A percentile compares a stretch with the other conserved stretches of the same genome.
Evolutionary conservation across 2,113 vertebrate genomes (phyloP).

Genomic region (Oreochromis spilurus): DNA sequence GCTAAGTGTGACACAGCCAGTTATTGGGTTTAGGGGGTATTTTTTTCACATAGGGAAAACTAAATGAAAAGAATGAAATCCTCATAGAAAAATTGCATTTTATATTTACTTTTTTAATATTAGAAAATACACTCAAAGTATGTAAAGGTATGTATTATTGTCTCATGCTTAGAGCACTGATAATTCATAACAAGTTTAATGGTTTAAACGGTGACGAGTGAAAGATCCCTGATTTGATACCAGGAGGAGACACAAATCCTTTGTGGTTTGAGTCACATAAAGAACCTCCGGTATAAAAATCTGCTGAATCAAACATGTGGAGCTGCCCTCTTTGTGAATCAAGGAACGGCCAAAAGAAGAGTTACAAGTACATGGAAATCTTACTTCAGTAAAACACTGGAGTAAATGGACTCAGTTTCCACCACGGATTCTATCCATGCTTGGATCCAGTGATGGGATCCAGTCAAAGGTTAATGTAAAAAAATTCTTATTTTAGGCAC

Average conservation of each 20-base stretch:
- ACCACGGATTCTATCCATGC: neutral
- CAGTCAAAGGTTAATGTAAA: neutral
- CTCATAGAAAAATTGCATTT: neutral
- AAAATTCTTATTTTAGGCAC: neutral
- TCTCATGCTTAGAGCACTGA: neutral
- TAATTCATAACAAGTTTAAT: neutral
- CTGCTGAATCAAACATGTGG: neutral
- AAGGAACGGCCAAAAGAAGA: neutral
- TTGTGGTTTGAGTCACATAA: neutral
- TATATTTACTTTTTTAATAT: neutral
- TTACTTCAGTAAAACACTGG: neutral
- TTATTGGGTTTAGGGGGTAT: neutral
- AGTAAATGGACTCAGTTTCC: neutral
- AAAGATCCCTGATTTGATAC: neutral
- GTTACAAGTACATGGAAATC: neutral
- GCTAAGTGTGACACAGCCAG: neutral
- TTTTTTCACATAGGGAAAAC: neutral
- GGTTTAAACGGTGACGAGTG: neutral
- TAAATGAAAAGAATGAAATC: neutral
- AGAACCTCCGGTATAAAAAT: neutral
- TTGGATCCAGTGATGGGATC: neutral
- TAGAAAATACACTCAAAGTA: neutral
- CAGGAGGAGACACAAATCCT: neutral
- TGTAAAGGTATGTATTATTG: neutral
- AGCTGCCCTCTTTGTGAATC: neutral